Evolutionary conservation across 2,797 vertebrate genomes (phyloP).

Genomic region (Onychomys leucogaster): DNA sequence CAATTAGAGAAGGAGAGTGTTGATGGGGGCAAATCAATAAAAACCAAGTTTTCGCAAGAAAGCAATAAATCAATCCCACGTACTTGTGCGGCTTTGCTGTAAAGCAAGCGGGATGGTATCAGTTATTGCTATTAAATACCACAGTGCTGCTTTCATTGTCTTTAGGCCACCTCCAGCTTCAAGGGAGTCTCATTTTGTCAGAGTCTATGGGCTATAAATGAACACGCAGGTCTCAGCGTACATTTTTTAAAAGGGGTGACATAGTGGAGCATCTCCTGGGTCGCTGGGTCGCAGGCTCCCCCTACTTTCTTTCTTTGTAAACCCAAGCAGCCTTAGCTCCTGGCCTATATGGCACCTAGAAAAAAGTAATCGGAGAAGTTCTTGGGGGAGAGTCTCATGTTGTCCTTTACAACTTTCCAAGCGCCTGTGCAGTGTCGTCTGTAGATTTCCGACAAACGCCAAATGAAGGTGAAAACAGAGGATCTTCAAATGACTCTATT

Average conservation of each 20-base stretch:
- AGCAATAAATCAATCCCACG: slow-evolving; percentile 83
- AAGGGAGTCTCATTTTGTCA: slow-evolving; percentile 41
- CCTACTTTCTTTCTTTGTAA: background rate
- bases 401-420: background rate
- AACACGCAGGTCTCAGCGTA: background rate
- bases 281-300: background rate
- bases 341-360: background rate
- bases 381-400: background rate
- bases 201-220: background rate
- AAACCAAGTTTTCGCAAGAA: slow-evolving; percentile 81
- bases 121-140: slow-evolving; percentile 65
- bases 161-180: background rate
- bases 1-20: slow-evolving; percentile 80
- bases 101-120: slow-evolving; percentile 35
- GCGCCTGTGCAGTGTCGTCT: background rate
- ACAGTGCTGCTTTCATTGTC: slow-evolving; percentile 40
- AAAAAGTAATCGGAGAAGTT: background rate
- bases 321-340: background rate
- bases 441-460: background rate
- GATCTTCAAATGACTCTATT: background rate
- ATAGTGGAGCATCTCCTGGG: background rate
- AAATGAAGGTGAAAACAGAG: background rate
- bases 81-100: slow-evolving; percentile 74
- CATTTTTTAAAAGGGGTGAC: background rate
- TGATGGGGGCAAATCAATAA: slow-evolving; percentile 73